Base-by-base conservation (phyloP, 2,888 invertebrate genomes). In the Philonicus albiceps region DNA sequence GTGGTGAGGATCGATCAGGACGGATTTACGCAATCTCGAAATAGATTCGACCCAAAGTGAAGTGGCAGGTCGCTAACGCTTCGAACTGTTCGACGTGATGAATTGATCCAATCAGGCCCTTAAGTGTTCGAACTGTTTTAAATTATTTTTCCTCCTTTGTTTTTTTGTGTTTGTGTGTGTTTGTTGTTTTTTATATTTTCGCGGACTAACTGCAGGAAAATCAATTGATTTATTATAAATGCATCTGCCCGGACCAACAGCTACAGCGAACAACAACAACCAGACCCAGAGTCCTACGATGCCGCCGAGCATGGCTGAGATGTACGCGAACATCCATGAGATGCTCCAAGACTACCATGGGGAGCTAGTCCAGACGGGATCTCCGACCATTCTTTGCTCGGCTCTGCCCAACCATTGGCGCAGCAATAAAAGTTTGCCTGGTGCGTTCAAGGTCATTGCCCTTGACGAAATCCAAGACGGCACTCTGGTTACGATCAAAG, bases 401-500 rank as follows among this genome's bases (percentile, higher is more conserved):
- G 96, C 95, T 1, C 93, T 99, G 89, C 99, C 99, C 2, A 95
- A 95, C 0, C 99, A 99, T 91, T 99, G 99, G 99, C 94, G 99
- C 88, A 98, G 96, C 83, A 99, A 99, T 94, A 99, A 99, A 93
- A 98, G 98, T 30, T 93, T 99, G 88, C 99, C 99, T 37, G 95
- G 97, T 74, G 97, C 98, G 22, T 99, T 99, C 93, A 98, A 98
- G 93, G 98, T 99, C 89, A 96, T 98, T 88, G 96, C 98, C 0
- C 92, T 99, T 89, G 98, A 98, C 89, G 98, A 99, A 89, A 96
- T 99, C 64, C 95, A 94, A 90, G 99, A 99, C 92, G 99, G 99
- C 22, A 99, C 99, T 0, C 91, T 97, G 89, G 99, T 99, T 86
- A 97, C 97, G 30, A 96, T 99, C 80, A 95, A 96, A 88, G 99